Conservation (phyloP, 2,113 vertebrate species). For the Entelurus aequoreus region DNA sequence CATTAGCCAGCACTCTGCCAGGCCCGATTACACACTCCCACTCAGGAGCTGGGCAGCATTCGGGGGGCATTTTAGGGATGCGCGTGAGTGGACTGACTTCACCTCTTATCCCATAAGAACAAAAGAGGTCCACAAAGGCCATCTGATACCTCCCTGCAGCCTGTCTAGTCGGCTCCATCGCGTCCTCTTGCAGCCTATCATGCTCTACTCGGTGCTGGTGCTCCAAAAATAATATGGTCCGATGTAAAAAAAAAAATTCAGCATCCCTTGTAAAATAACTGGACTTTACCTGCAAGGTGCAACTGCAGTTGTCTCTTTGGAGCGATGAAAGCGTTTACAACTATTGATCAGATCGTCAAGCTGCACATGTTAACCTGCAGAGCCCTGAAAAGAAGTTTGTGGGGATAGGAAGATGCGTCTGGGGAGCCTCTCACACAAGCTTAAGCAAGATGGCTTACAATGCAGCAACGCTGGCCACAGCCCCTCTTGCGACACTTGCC, state of each 20-base stretch:
- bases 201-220: not conserved
- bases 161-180: conserved; percentile 25
- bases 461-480: conserved; percentile 28
- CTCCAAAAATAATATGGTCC: not conserved
- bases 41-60: conserved; percentile 61
- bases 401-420: conserved; percentile 62
- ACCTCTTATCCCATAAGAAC: conserved; percentile 62
- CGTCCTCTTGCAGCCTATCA: conserved; percentile 3
- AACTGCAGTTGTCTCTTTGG: conserved; percentile 62
- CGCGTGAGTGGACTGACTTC: conserved; percentile 59
- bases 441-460: conserved; percentile 57
- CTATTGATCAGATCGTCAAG: conserved; percentile 75
- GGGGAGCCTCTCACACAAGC: conserved; percentile 59
- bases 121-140: conserved; percentile 60
- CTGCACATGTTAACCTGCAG: conserved; percentile 66
- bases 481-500: conserved; percentile 4
- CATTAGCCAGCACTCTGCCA: conserved; percentile 77
- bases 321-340: conserved; percentile 74
- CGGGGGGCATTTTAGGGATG: conserved; percentile 62
- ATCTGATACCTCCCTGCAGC: conserved; percentile 35
- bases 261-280: not conserved
- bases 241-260: conserved; percentile 5
- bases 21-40: conserved; percentile 72
- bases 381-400: conserved; percentile 67
- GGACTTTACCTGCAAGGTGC: conserved; percentile 30